A percentile compares a stretch with the other conserved stretches of the same genome.
These are phyloP conservation scores for Tetranychus cinnabarinus DNA, from an alignment of 1,140 invertebrate species.

Conservation along the genomic window DNA sequence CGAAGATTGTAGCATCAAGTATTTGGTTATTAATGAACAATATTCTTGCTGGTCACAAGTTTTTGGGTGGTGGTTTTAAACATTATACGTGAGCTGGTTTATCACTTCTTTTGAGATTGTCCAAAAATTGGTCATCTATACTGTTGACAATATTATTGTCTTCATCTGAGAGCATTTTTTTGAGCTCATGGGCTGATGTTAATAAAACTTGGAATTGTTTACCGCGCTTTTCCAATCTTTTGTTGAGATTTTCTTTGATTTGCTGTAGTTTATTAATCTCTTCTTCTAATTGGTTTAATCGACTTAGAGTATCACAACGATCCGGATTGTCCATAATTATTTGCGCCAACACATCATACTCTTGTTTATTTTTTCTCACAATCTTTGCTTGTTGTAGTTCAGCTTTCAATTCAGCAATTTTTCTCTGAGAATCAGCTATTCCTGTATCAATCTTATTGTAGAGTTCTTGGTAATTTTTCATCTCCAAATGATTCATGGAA, in stretches of 20 bases:
- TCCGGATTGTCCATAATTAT: constrained; percentile 72
- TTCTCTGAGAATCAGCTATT: constrained; percentile 44
- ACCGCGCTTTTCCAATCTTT: constrained; percentile 48
- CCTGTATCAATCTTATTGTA: constrained; percentile 40
- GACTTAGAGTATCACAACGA: constrained; percentile 49
- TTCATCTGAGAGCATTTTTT: background rate
- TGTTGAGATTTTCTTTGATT: constrained; percentile 35
- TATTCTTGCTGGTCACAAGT: too few relatives aligned
- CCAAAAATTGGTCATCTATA: background rate
- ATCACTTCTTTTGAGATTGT: too few relatives aligned
- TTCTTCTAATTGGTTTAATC: constrained; percentile 41
- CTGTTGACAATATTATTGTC: background rate
- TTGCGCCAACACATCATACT: constrained; percentile 75
- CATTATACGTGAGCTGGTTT: too few relatives aligned
- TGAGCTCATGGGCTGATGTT: constrained; percentile 13
- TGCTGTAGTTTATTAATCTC: constrained; percentile 37
- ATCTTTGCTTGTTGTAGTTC: constrained; percentile 49
- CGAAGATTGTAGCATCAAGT: too few relatives aligned
- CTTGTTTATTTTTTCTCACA: constrained; percentile 51
- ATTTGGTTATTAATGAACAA: too few relatives aligned
- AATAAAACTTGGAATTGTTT: constrained; percentile 74
- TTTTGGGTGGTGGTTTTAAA: too few relatives aligned
- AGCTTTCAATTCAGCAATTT: constrained; percentile 45
- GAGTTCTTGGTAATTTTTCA: constrained; percentile 55
- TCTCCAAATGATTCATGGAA: constrained; percentile 55